These are phyloP conservation scores for Microctonus hyperodae DNA, from an alignment of 2,888 invertebrate species.

Conservation along the genomic window DNA sequence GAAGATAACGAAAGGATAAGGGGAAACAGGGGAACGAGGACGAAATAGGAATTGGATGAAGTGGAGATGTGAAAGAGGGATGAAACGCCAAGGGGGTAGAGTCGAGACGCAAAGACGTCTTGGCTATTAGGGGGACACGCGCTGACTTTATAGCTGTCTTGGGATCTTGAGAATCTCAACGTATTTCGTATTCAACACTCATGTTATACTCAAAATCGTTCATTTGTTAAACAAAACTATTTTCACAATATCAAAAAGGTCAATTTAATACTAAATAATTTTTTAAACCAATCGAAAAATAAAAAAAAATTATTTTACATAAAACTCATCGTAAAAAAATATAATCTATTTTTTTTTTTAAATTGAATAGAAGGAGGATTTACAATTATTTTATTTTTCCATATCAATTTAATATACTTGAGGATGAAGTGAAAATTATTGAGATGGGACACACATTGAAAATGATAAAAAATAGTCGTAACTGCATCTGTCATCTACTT, in stretches of 20 bases:
- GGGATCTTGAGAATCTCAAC: slow-evolving; percentile 23
- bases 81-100: not conserved
- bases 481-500: slow-evolving; percentile 30
- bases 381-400: not conserved
- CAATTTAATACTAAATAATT: not conserved
- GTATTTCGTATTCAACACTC: slow-evolving; percentile 24
- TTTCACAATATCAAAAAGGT: not conserved
- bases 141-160: slow-evolving; percentile 23
- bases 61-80: not conserved
- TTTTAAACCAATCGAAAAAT: not conserved
- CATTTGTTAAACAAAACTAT: slow-evolving; percentile 18
- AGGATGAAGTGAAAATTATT: not conserved
- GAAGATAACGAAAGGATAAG: slow-evolving; percentile 19
- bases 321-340: not conserved
- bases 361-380: not conserved
- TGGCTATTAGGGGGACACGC: slow-evolving; percentile 28
- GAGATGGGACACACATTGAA: not conserved
- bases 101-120: slow-evolving; percentile 11
- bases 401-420: no score
- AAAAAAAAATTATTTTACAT: not conserved
- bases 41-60: slow-evolving; percentile 3
- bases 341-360: not conserved
- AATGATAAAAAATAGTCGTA: slow-evolving; percentile 23
- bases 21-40: not conserved
- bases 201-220: slow-evolving; percentile 14